Base-by-base conservation (phyloP, 2,113 vertebrate species). In the Glareola pratincola region DNA sequence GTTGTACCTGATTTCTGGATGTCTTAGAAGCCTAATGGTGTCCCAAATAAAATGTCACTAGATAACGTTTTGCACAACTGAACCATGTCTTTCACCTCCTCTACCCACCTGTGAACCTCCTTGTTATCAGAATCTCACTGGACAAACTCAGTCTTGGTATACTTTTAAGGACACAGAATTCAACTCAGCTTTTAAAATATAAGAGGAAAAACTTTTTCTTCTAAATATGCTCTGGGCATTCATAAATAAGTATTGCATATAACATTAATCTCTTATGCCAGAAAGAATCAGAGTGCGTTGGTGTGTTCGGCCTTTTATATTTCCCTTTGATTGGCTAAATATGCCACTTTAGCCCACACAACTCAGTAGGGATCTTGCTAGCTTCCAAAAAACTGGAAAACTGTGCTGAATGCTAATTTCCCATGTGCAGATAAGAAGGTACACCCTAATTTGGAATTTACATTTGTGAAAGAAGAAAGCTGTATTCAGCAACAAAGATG, bases 391-490 rank as follows among this genome's bases (percentile, higher is more conserved):
- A 36, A n/a, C 9, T 82, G 54, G 27, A 41, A 85, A 91, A 93
- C 67, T 75, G 13, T 41, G 21, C 36, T 88, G n/a, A 50, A 76
- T 23, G 19, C 29, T 78, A 39, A 91, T 67, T 94, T 92, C 47
- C 32, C 14, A 18, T n/a, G 48, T 60, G 37, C 11, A 91, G 51
- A 34, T 72, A 51, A 81, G 68, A 90, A 73, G 1, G 4, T 37
- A 66, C 36, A 85, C 62, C 32, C 68, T 94, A 90, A 89, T 85
- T 72, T 96, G 77, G 94, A 93, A 80, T 89, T 89, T 72, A 69
- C 14, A 64, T 81, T 89, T 53, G 3, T 91, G 72, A 88, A 62
- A 80, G 37, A 85, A 72, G 81, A 80, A 86, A 85, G 36, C 53
- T 18, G 51, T 68, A 50, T 88, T 97, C 30, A 80, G 67, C 72